A percentile compares a stretch with the other conserved stretches of the same genome.
Conservation (phyloP, 2,888 invertebrate genomes). For the Erebia ligea region DNA sequence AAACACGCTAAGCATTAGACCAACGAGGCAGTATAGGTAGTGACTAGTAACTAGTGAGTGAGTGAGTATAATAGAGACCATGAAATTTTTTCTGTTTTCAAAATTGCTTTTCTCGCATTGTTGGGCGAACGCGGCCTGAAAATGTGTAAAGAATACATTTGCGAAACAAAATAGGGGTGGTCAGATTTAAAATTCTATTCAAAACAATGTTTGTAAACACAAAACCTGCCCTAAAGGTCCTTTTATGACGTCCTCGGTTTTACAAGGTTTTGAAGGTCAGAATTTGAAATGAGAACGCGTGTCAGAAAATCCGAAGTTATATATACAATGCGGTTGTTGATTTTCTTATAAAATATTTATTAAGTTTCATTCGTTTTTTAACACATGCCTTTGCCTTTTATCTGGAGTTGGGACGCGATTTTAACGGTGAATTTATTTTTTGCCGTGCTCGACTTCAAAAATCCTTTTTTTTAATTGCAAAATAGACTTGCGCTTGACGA, state of each 20-base stretch:
- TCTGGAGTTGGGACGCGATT: neutral
- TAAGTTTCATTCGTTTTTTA: neutral
- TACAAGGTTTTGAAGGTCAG: constrained; percentile 26
- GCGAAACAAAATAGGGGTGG: constrained; percentile 16
- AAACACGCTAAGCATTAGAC: no score
- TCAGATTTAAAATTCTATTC: constrained; percentile 33
- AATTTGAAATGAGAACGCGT: constrained; percentile 15
- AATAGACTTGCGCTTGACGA: no score
- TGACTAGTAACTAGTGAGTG: no score
- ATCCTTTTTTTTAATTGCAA: no score
- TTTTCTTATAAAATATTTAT: constrained; percentile 6
- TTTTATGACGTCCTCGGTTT: constrained; percentile 24
- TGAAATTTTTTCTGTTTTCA: neutral
- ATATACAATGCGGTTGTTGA: neutral
- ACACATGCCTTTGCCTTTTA: neutral
- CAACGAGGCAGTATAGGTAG: no score
- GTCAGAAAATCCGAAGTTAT: neutral
- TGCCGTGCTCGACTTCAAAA: no score
- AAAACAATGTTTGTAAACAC: constrained; percentile 29
- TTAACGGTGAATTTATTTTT: no score
- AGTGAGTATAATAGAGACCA: no score
- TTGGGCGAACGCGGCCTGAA: neutral
- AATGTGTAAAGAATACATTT: constrained; percentile 21
- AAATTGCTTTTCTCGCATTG: neutral
- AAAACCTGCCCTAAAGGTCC: constrained; percentile 14